These are phyloP conservation scores for Hesperia comma DNA, from an alignment of 2,888 invertebrate species.

Conservation along the genomic window DNA sequence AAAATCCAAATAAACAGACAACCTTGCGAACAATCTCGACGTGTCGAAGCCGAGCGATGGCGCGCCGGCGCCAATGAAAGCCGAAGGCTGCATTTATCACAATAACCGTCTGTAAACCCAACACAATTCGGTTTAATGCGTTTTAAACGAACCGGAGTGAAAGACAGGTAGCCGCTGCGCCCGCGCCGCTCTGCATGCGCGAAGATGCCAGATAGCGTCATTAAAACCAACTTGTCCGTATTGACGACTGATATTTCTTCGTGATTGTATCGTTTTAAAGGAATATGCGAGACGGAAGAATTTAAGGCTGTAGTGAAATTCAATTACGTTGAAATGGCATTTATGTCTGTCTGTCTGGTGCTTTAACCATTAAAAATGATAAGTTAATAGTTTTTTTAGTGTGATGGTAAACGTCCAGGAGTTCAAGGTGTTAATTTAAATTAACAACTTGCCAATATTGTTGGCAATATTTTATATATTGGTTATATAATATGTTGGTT, in stretches of 20 bases:
- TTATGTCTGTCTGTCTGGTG: neutral
- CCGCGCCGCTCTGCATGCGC: slow-evolving; percentile 17
- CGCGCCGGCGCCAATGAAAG: slow-evolving; percentile 45
- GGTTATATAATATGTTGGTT: too few relatives aligned
- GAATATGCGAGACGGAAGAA: neutral
- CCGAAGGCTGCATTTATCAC: slow-evolving; percentile 42
- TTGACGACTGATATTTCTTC: slow-evolving; percentile 20
- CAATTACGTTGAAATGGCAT: neutral
- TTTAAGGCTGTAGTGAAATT: slow-evolving; percentile 7
- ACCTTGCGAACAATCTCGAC: slow-evolving; percentile 29
- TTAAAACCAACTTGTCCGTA: slow-evolving; percentile 21
- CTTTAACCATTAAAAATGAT: neutral
- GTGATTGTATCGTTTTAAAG: slow-evolving; percentile 11
- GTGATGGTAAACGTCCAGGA: neutral
- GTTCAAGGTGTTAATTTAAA: too few relatives aligned
- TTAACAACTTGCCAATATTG: too few relatives aligned
- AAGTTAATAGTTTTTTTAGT: neutral
- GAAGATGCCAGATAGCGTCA: slow-evolving; percentile 24
- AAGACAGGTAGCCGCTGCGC: slow-evolving; percentile 24
- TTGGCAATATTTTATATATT: too few relatives aligned
- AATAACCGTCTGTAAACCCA: slow-evolving; percentile 37
- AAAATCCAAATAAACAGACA: slow-evolving; percentile 13
- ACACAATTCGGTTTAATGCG: slow-evolving; percentile 25
- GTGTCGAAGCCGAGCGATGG: slow-evolving; percentile 6
- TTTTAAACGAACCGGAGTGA: slow-evolving; percentile 17